These are phyloP conservation scores for Toxotes lorentzi DNA, from an alignment of 2,797 vertebrate genomes.

Conservation along the genomic window DNA sequence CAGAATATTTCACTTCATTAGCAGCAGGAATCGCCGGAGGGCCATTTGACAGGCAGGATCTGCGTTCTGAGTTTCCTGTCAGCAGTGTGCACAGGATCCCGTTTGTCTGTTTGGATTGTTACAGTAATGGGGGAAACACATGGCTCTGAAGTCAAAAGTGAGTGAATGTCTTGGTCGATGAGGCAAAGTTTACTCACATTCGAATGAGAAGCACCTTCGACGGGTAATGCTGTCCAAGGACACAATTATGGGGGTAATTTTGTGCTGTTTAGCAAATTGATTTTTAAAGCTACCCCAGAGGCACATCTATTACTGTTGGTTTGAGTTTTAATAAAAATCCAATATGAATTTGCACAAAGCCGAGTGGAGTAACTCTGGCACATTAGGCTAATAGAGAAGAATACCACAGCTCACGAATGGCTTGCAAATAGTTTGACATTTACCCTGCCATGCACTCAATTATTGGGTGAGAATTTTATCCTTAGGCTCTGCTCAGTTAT, in stretches of 20 bases:
- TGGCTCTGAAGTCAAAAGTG: conserved; percentile 38
- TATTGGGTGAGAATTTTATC: conserved; percentile 69
- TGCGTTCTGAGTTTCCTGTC: conserved; percentile 53
- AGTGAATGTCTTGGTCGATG: conserved; percentile 23
- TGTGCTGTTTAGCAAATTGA: conserved; percentile 83
- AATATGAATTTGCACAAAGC: conserved; percentile 82
- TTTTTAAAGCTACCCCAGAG: conserved; percentile 82
- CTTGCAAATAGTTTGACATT: conserved; percentile 80
- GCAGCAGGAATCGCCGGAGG: conserved; percentile 68
- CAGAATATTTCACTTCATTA: conserved; percentile 78
- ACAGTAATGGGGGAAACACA: conserved; percentile 52
- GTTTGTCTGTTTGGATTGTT: conserved; percentile 54
- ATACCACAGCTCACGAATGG: conserved; percentile 66
- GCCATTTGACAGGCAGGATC: conserved; percentile 64
- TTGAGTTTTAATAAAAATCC: conserved; percentile 85
- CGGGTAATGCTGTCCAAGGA: conserved; percentile 72
- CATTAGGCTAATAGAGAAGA: conserved; percentile 82
- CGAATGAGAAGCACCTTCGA: conserved; percentile 76
- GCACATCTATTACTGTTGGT: conserved; percentile 77
- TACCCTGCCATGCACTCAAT: conserved; percentile 71
- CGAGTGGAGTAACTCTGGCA: conserved; percentile 71
- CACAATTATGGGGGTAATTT: conserved; percentile 82
- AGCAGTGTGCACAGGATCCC: conserved; percentile 32
- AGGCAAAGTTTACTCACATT: conserved; percentile 71
- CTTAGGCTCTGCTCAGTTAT: conserved; percentile 64